Evolutionary conservation across 1,140 invertebrate species (phyloP), one percentile per base, ranked within the genome.

Genomic region (Octopus sinensis): DNA sequence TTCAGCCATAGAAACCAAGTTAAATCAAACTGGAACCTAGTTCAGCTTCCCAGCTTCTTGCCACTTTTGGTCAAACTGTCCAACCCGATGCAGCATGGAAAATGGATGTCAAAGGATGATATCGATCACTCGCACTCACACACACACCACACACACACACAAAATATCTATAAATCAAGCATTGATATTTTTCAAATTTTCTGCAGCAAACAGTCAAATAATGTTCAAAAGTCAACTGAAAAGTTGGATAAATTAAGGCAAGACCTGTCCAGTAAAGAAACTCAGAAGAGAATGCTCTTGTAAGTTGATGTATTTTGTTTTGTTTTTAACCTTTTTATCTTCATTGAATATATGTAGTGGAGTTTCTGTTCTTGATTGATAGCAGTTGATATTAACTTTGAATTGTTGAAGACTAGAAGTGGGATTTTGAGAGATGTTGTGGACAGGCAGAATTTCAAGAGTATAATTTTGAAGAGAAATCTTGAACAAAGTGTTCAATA

Each of bases 241-340:
- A 90, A 93, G 83, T 90, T 95, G 62, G 92, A 93, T 75, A 89
- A 90, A 62, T 92, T 93, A 78, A 92, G 94, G 84, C 92, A 92
- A 79, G 89, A 93, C 85, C 89, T 93, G 82, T 93, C 92, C 23
- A 91, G 90, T 43, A 88, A 93, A 79, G 92, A 95, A 90, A 92
- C 93, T 6, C 93, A 94, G 79, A 90, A 93, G 73, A 92, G 92
- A 81, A 86, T 88, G 84, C 62, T 84, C 30, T 83, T 79, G 87
- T 88, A 82, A 85, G 84, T 79, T 17, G 17, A 4, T 6, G 51
- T 23, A 13, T 53, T 52, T 53, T 52, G 43, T 78, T 78, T 52
- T 13, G 9, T 53, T 43, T 17, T 78, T 52, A 78, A 78, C 17
- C 43, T 52, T 43, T 52, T 78, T 43, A 17, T n/a, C 51, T 52